These are phyloP conservation scores for Parotia lawesii DNA, from an alignment of 2,113 vertebrate species.

Conservation along the genomic window DNA sequence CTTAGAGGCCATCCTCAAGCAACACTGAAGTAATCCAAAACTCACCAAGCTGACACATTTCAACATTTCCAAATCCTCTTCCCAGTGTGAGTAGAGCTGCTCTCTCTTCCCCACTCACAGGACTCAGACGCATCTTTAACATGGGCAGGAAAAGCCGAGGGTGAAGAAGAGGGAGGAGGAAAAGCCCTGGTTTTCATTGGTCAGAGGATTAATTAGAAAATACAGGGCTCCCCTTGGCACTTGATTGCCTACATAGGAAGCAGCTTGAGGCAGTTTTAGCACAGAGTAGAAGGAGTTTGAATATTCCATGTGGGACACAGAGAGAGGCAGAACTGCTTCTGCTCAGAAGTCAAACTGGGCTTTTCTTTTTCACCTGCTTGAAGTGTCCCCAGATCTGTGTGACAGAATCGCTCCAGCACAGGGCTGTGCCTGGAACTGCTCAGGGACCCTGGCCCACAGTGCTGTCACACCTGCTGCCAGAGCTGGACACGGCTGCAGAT, in stretches of 20 bases:
- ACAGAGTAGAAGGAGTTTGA: neutral
- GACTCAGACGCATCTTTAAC: neutral
- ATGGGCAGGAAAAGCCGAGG: neutral
- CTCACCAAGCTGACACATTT: neutral
- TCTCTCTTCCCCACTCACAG: neutral
- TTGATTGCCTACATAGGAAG: neutral
- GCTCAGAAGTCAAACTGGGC: neutral
- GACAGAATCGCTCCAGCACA: neutral
- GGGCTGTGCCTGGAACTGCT: neutral
- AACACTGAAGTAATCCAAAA: neutral
- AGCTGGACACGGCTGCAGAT: neutral
- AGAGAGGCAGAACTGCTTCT: neutral
- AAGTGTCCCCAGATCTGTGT: neutral
- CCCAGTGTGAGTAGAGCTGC: neutral
- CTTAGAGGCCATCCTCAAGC: neutral
- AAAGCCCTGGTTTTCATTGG: neutral
- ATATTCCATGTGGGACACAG: neutral
- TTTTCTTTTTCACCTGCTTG: neutral
- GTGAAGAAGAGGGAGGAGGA: neutral
- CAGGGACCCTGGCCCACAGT: neutral
- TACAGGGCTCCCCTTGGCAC: neutral
- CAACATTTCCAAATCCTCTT: neutral
- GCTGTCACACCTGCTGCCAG: neutral
- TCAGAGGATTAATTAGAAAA: neutral
- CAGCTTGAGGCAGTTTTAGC: neutral